Percentiles rank a stretch among this genome's conserved stretches.
phyloP scores from a whole-genome alignment of 2,888 invertebrate species.

The Agriopis marginaria region DNA sequence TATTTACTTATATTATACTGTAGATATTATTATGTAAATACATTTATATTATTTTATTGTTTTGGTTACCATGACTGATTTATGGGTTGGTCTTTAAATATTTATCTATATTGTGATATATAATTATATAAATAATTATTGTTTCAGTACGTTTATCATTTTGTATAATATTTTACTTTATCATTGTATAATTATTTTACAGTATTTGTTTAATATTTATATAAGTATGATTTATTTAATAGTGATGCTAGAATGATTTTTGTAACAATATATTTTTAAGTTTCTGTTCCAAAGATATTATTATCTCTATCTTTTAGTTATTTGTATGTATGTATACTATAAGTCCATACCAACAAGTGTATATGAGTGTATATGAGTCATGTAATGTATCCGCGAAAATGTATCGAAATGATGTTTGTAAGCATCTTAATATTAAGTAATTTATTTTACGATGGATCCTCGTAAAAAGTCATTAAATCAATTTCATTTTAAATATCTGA shows the following conservation, averaged over 20 bases:
- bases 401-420: constrained; percentile 50
- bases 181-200: constrained; percentile 15
- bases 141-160: constrained; percentile 45
- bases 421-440: constrained; percentile 51
- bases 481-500: constrained; percentile 39
- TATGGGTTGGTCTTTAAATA: constrained; percentile 46
- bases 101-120: constrained; percentile 27
- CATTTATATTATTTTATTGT: constrained; percentile 13
- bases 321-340: constrained; percentile 54
- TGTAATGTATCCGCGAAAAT: constrained; percentile 59
- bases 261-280: constrained; percentile 52
- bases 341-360: constrained; percentile 57
- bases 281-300: constrained; percentile 78
- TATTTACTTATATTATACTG: constrained; percentile 47
- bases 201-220: constrained; percentile 35
- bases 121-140: constrained; percentile 33
- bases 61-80: constrained; percentile 61
- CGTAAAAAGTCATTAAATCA: constrained; percentile 65
- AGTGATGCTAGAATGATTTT: constrained; percentile 46
- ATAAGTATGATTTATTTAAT: constrained; percentile 31
- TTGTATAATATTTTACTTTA: constrained; percentile 37
- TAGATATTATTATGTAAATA: constrained; percentile 41
- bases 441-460: constrained; percentile 65
- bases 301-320: constrained; percentile 60
- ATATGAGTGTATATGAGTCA: constrained; percentile 68